Conservation (phyloP, 2,113 vertebrate genomes). For the Burhinus bistriatus region DNA sequence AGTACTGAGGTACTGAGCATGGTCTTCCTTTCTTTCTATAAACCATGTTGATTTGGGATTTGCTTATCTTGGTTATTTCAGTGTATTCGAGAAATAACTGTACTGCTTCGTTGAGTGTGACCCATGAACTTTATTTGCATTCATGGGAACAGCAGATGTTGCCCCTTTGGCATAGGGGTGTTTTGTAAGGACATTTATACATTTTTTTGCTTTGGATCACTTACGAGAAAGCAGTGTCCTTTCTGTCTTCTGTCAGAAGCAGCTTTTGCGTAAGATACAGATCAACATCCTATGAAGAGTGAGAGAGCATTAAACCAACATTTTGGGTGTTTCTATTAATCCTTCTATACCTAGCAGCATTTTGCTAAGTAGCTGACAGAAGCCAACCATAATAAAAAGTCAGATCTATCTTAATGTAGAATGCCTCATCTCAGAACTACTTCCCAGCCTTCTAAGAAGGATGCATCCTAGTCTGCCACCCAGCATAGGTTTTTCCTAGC, state of each 20-base stretch:
- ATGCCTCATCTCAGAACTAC: background rate
- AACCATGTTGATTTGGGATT: background rate
- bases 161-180: rapidly evolving
- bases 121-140: background rate
- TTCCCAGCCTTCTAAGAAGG: background rate
- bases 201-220: background rate
- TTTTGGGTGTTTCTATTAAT: background rate
- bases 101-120: background rate
- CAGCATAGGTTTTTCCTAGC: background rate
- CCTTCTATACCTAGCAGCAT: background rate
- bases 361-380: background rate
- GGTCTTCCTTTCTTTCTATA: background rate
- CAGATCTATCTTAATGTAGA: background rate
- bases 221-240: background rate
- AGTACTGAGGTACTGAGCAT: background rate
- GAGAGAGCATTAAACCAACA: background rate
- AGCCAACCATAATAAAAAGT: background rate
- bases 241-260: background rate
- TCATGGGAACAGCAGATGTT: background rate
- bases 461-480: background rate
- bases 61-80: background rate
- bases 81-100: background rate
- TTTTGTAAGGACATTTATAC: background rate
- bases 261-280: background rate
- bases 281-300: background rate